A percentile compares a stretch with the other conserved stretches of the same genome.
Conservation (phyloP, 2,888 invertebrate species). For the Tiliacea citrago region DNA sequence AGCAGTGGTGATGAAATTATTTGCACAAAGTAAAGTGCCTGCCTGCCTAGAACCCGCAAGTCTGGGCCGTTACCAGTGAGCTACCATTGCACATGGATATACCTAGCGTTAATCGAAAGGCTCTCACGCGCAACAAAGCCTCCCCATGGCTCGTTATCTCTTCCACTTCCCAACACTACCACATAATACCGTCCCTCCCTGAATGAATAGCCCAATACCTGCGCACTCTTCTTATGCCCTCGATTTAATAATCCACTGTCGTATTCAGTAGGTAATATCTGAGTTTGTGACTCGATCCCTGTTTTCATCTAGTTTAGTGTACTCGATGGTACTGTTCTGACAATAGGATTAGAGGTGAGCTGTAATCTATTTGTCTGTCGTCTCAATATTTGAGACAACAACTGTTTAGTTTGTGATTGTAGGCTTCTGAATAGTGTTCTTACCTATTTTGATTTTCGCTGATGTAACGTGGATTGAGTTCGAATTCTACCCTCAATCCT, state of each 20-base stretch:
- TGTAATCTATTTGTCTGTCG: not conserved
- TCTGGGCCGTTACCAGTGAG: too few species aligned
- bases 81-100: too few species aligned
- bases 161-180: not conserved
- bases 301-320: not conserved
- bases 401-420: not conserved
- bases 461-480: too few species aligned
- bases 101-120: constrained; percentile 15
- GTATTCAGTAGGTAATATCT: not conserved
- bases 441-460: not conserved
- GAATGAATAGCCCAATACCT: not conserved
- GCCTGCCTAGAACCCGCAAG: too few species aligned
- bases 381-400: too few species aligned
- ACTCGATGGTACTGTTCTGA: not conserved
- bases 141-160: not conserved
- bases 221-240: not conserved
- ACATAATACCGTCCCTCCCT: not conserved
- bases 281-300: not conserved
- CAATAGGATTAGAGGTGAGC: not conserved
- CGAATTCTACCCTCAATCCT: too few species aligned
- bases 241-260: not conserved
- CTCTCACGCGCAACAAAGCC: not conserved
- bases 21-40: too few species aligned
- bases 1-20: too few species aligned
- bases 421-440: constrained; percentile 5